phyloP scores from a whole-genome alignment of 64 coral and sea anemone species.

The Actinia equina region DNA sequence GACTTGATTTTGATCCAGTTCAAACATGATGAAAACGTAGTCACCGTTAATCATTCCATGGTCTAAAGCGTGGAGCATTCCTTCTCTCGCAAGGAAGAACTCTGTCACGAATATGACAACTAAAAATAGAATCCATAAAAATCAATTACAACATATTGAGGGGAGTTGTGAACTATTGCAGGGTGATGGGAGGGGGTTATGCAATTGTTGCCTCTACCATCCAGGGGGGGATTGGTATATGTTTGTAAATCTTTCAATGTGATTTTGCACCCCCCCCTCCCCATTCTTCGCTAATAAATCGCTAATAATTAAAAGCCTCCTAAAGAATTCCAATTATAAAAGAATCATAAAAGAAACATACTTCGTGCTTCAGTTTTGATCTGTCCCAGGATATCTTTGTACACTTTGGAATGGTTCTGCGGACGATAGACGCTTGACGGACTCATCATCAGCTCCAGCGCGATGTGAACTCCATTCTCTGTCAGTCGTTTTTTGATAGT shows the following conservation, averaged over 20 bases:
- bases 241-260: no score
- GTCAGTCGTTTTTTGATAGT: slow-evolving; percentile 58
- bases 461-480: slow-evolving; percentile 60
- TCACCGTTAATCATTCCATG: slow-evolving; percentile 78
- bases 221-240: no score
- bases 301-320: no score
- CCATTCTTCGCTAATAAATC: no score
- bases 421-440: slow-evolving; percentile 52
- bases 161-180: no score
- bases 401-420: slow-evolving; percentile 48
- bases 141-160: no score
- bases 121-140: not conserved
- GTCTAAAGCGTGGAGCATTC: slow-evolving; percentile 79
- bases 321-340: no score
- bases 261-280: no score
- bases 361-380: slow-evolving; percentile 57
- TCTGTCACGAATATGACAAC: slow-evolving; percentile 85
- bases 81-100: slow-evolving; percentile 68
- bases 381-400: slow-evolving; percentile 38
- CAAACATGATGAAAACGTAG: slow-evolving; percentile 81
- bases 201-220: no score
- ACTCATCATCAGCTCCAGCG: slow-evolving; percentile 53
- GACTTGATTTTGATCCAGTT: slow-evolving; percentile 65
- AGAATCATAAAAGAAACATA: not conserved
- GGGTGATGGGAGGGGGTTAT: no score